Evolutionary conservation across 2,797 vertebrate species (phyloP).

Genomic region (Gymnoscopelus microlampas): DNA sequence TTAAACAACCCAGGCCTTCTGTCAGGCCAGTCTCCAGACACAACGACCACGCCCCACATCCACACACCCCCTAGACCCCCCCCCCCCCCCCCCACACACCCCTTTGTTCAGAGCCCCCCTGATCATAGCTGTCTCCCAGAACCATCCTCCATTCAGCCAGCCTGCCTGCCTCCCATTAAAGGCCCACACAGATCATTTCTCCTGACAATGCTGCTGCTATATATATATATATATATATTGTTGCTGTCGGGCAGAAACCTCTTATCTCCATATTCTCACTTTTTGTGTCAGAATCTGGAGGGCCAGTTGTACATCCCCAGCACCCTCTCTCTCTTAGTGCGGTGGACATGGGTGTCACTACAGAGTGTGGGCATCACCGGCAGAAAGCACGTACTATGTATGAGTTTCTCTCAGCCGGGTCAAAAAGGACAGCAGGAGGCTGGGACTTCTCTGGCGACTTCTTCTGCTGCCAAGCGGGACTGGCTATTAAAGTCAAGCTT

Average conservation of each 20-base stretch:
- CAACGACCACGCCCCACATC: background rate
- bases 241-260: too few relatives aligned
- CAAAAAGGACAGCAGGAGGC: constrained; percentile 44
- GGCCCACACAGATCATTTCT: constrained; percentile 52
- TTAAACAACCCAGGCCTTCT: constrained; percentile 26
- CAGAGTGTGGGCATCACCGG: constrained; percentile 51
- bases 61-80: background rate
- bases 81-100: constrained; percentile 43
- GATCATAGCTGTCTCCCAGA: constrained; percentile 50
- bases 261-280: too few relatives aligned
- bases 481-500: constrained; percentile 42
- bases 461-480: constrained; percentile 44
- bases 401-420: constrained; percentile 62
- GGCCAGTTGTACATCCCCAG: constrained; percentile 9
- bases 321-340: constrained; percentile 48
- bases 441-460: constrained; percentile 55
- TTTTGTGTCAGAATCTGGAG: too few relatives aligned
- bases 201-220: constrained; percentile 36
- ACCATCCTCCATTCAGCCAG: constrained; percentile 30
- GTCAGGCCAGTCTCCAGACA: constrained; percentile 41
- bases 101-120: constrained; percentile 31
- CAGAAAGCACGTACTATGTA: constrained; percentile 70
- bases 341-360: constrained; percentile 12
- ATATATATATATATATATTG: constrained; percentile 3
- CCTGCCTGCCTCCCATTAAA: constrained; percentile 48